Evolutionary conservation across 2,113 vertebrate genomes (phyloP), one percentile per base, ranked within the genome.

Genomic region (Melanostigma gelatinosum): DNA sequence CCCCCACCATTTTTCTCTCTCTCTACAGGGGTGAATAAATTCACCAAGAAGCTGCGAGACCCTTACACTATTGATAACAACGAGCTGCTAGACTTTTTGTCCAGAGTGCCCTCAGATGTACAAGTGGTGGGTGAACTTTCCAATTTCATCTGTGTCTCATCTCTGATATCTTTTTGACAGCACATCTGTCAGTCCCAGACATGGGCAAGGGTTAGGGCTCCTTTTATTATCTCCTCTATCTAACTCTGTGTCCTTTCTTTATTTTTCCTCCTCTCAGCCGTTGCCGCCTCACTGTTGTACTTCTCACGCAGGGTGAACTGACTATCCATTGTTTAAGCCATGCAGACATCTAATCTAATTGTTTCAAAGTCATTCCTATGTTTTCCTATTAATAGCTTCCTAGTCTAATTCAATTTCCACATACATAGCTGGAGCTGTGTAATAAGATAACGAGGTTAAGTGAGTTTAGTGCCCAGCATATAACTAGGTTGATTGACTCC

Each of bases 1-100:
- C 16, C 50, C 32, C 6, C 9, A 16, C 69, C 29, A 3, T 65
- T 80, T 84, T 46, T 64, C 48, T 93, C 90, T 93, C 90, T 88
- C 92, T 68, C 85, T 75, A 40, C 91, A 99, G 98, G 98, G 66
- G 97, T 99, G 85, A 99, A 98, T 94, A 99, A 99, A 96, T 99
- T 99, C 94, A 99, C 97, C 80, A 99, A 99, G 94, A 99, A 99
- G 93, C 96, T 99, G 83, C 95, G 97, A 86, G 97, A 96, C 93
- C 98, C 98, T 0, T 98, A 98, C 92, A 96, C 95, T 85, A 98
- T 99, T 78, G 97, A 99, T 90, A 99, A 99, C 96, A 99, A 99
- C 1, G 97, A 99, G 93, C 93, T 99, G 79, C 95, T 99, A 57
- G 97, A 99, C 94, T 99, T 99, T 88, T 96, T 99, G 42, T 98